These are phyloP conservation scores for Eulemur albifrons DNA, from an alignment of 2,797 vertebrate species.

Conservation along the genomic window DNA sequence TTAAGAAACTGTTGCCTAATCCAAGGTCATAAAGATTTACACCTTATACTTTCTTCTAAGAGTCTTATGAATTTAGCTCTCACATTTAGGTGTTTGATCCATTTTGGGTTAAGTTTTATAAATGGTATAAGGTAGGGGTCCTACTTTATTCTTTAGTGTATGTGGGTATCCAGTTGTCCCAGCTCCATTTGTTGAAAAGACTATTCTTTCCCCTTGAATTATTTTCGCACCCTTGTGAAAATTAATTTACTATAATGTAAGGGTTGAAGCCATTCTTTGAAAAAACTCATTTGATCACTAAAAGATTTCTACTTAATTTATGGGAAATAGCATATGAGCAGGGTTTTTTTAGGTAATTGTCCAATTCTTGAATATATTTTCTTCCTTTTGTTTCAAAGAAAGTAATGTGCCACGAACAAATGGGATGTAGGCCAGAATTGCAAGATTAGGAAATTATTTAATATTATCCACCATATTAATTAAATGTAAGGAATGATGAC, in stretches of 20 bases:
- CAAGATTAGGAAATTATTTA: background rate
- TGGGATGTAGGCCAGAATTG: background rate
- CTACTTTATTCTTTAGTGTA: background rate
- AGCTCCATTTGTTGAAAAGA: background rate
- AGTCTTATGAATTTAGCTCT: background rate
- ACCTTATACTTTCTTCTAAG: background rate
- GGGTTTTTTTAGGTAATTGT: background rate
- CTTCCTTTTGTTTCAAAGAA: background rate
- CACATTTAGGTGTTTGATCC: background rate
- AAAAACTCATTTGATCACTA: background rate
- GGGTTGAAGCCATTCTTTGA: background rate
- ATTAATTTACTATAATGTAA: background rate
- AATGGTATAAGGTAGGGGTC: background rate
- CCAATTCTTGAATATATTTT: background rate
- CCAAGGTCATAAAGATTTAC: background rate
- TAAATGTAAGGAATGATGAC: background rate
- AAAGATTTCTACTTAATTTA: background rate
- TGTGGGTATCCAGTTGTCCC: background rate
- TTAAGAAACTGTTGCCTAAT: background rate
- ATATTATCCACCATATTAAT: background rate
- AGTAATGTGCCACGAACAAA: background rate
- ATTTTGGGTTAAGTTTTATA: background rate
- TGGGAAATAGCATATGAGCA: background rate
- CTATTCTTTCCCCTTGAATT: background rate
- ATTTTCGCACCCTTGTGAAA: background rate